Conservation (phyloP, 2,888 invertebrate genomes). For the Hipparchia sbordonii region DNA sequence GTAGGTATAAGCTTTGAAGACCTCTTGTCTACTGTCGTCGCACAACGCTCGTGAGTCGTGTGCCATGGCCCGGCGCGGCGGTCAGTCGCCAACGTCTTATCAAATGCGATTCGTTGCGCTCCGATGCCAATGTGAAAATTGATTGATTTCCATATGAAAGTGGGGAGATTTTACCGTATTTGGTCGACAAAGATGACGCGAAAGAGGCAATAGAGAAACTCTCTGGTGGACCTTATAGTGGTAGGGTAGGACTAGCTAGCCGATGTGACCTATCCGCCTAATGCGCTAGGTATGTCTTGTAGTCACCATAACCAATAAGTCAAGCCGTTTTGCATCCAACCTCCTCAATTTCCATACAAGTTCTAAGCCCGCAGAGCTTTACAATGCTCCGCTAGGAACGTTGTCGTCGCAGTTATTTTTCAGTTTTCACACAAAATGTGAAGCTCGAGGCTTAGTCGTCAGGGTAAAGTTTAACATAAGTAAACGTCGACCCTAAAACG, state of each 20-base stretch:
- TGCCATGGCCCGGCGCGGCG: not conserved
- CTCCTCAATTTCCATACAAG: no score
- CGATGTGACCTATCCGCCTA: no score
- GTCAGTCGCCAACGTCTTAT: conserved; percentile 17
- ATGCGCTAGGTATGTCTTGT: no score
- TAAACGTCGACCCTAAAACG: not conserved
- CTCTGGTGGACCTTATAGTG: no score
- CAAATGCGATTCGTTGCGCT: conserved; percentile 26
- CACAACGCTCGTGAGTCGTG: not conserved
- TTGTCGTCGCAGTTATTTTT: not conserved
- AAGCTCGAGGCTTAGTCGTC: not conserved
- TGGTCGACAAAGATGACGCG: not conserved
- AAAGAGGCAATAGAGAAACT: no score
- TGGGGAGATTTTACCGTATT: conserved; percentile 6
- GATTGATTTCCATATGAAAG: conserved; percentile 24
- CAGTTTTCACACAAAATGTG: not conserved
- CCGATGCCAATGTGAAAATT: conserved; percentile 16
- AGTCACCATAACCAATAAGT: no score
- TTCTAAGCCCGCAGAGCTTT: no score
- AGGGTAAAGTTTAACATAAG: not conserved
- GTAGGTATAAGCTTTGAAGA: no score
- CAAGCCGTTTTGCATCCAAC: no score
- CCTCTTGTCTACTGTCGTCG: not conserved
- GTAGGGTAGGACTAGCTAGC: no score
- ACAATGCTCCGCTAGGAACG: no score